A percentile compares a stretch with the other conserved stretches of the same genome.
phyloP scores from a whole-genome alignment of 2,797 vertebrate species.

The Sebastes oblongus region DNA sequence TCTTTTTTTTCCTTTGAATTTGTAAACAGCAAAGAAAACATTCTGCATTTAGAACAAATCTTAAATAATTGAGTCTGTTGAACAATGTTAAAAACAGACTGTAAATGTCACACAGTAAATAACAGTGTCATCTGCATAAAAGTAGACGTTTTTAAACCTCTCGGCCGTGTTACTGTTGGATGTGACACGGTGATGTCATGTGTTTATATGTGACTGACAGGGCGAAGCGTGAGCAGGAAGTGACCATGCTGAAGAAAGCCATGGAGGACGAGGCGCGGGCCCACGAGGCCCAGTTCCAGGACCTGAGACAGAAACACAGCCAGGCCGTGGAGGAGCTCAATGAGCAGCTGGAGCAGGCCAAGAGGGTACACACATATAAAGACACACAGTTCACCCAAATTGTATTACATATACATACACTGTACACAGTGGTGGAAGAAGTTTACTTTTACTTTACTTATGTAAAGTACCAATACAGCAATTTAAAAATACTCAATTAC shows the following conservation, averaged over 20 bases:
- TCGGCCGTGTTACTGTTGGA: neutral
- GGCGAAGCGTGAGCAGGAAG: slow-evolving; percentile 95
- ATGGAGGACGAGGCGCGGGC: slow-evolving; percentile 92
- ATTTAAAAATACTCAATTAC: too few species aligned
- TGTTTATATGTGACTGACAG: slow-evolving; percentile 56
- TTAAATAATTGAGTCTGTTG: neutral
- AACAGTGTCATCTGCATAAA: slow-evolving; percentile 17
- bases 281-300: slow-evolving; percentile 92
- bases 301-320: slow-evolving; percentile 93
- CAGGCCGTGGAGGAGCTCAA: slow-evolving; percentile 91
- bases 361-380: slow-evolving; percentile 81
- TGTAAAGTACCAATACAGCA: too few species aligned
- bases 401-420: too few species aligned
- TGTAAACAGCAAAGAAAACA: too few species aligned
- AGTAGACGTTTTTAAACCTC: fast-evolving
- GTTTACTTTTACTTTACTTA: too few species aligned
- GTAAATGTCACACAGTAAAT: neutral
- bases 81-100: neutral
- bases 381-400: neutral
- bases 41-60: neutral
- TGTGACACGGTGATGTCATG: neutral
- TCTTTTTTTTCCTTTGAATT: too few species aligned
- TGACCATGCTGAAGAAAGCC: slow-evolving; percentile 89
- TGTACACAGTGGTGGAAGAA: too few species aligned
- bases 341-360: slow-evolving; percentile 94